Conservation (phyloP, 92 coral and sea anemone genomes). For the Epizoanthus ramosus region DNA sequence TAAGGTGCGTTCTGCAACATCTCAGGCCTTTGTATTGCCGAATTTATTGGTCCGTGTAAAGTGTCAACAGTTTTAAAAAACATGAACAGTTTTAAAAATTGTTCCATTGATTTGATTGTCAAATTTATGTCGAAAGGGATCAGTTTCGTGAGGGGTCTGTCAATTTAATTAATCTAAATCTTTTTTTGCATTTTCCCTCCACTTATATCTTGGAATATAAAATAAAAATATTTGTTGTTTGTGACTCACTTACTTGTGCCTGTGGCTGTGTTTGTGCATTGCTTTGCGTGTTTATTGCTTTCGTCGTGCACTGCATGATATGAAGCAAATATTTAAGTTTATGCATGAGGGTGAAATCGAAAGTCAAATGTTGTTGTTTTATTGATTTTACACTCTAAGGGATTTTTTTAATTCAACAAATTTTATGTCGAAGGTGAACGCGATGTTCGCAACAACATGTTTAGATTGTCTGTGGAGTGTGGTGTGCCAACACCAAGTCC, state of each 20-base stretch:
- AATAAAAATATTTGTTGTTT: too few relatives aligned
- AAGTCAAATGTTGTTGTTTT: background rate
- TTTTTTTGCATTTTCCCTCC: background rate
- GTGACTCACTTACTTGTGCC: too few relatives aligned
- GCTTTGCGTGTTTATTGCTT: too few relatives aligned
- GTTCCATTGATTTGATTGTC: conserved; percentile 12
- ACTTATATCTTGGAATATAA: background rate
- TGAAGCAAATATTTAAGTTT: background rate
- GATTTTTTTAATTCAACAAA: background rate
- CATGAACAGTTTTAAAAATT: background rate
- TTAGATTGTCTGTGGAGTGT: too few relatives aligned
- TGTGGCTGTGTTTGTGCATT: too few relatives aligned
- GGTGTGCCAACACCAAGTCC: too few relatives aligned
- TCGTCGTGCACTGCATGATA: background rate
- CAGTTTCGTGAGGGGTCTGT: background rate
- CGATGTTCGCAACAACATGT: background rate
- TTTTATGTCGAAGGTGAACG: background rate
- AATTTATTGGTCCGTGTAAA: background rate
- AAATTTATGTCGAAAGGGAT: background rate
- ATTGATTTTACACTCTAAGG: background rate
- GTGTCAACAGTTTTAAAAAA: conserved; percentile 6
- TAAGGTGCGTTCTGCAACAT: too few relatives aligned
- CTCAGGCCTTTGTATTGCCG: too few relatives aligned
- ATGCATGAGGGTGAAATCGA: background rate
- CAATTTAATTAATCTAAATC: background rate